These are phyloP conservation scores for Spinibarbus caldwelli DNA, from an alignment of 2,797 vertebrate genomes.

Conservation along the genomic window DNA sequence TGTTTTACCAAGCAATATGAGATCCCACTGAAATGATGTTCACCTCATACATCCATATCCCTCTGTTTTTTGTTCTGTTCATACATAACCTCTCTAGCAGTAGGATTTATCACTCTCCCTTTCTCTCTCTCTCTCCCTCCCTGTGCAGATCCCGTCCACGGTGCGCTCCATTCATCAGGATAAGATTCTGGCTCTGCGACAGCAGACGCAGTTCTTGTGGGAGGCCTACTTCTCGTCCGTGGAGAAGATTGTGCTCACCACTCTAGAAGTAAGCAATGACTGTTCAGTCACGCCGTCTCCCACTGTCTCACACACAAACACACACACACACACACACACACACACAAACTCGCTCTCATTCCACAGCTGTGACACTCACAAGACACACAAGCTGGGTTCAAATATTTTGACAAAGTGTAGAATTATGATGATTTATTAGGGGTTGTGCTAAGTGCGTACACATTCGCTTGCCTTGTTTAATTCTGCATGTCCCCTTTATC, in stretches of 20 bases:
- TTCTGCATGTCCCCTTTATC: background rate
- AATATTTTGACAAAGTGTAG: background rate
- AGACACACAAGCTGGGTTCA: background rate
- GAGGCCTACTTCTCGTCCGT: slow-evolving; percentile 99
- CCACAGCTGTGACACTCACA: slow-evolving; percentile 6
- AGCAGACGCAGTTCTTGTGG: slow-evolving; percentile 99
- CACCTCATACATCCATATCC: background rate
- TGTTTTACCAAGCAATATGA: background rate
- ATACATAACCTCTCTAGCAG: slow-evolving; percentile 4
- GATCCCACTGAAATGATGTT: no score
- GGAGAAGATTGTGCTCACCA: slow-evolving; percentile 99
- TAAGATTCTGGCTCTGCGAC: slow-evolving; percentile 98
- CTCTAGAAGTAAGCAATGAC: slow-evolving; percentile 91
- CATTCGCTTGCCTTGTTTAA: background rate
- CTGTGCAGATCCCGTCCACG: slow-evolving; percentile 94
- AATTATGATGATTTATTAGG: background rate
- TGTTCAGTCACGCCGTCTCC: slow-evolving; percentile 18
- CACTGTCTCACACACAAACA: background rate
- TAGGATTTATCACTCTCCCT: slow-evolving; percentile 8
- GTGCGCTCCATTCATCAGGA: slow-evolving; percentile 99
- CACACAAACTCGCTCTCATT: background rate
- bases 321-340: slow-evolving; percentile 13
- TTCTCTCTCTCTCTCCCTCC: slow-evolving; percentile 16
- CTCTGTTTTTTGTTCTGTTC: background rate
- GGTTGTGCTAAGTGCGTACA: background rate